Conservation (phyloP, 2,113 vertebrate genomes). For the Tragelaphus scriptus region DNA sequence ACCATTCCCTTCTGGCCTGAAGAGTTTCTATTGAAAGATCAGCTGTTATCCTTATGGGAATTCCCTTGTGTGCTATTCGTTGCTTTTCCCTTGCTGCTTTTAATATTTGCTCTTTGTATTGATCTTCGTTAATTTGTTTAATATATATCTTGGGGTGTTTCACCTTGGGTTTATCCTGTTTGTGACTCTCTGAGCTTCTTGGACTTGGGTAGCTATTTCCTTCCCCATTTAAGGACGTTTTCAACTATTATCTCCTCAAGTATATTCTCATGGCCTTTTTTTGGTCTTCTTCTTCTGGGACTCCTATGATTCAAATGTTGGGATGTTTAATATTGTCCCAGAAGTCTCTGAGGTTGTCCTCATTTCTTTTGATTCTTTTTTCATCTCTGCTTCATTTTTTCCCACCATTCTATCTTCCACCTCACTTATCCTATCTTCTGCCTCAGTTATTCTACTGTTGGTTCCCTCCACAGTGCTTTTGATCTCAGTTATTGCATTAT, state of each 20-base stretch:
- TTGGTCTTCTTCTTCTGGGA: background rate
- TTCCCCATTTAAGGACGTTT: background rate
- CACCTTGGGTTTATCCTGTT: background rate
- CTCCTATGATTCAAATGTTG: background rate
- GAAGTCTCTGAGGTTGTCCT: background rate
- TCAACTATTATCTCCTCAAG: background rate
- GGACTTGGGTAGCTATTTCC: background rate
- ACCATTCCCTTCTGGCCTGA: background rate
- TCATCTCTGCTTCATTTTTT: background rate
- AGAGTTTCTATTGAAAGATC: background rate
- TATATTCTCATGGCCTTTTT: background rate
- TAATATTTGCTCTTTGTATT: background rate
- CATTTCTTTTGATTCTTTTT: background rate
- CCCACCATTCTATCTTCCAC: background rate
- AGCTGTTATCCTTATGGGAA: background rate
- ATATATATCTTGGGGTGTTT: background rate
- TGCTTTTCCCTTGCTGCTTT: background rate
- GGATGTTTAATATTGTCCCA: background rate
- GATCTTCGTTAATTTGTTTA: background rate
- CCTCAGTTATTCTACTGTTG: background rate
- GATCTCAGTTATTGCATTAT: background rate
- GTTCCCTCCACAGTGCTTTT: background rate
- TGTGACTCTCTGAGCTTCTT: background rate
- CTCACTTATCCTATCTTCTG: background rate
- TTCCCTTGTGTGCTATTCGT: background rate